phyloP scores from a whole-genome alignment of 2,113 vertebrate genomes.

The Pantherophis guttatus region DNA sequence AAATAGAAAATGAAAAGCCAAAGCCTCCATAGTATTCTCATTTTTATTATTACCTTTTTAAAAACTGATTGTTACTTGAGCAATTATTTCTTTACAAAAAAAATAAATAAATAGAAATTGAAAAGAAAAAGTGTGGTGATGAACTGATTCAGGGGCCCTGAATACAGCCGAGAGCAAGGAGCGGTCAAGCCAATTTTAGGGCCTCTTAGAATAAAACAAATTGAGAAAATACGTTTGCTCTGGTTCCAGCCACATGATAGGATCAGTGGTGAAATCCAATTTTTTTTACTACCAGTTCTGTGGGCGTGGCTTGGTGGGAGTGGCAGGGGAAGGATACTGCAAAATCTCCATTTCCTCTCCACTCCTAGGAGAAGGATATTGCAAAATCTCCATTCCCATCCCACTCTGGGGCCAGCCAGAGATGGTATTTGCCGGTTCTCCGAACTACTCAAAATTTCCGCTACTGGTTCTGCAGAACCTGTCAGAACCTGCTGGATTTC shows the following conservation, averaged over 20 bases:
- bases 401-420: too few relatives aligned
- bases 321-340: too few relatives aligned
- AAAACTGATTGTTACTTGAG: conserved; percentile 65
- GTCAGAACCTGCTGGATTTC: too few relatives aligned
- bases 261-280: too few relatives aligned
- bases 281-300: too few relatives aligned
- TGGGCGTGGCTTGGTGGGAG: too few relatives aligned
- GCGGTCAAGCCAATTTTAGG: background rate
- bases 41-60: conserved; percentile 30
- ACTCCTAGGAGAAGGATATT: too few relatives aligned
- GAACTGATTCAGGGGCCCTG: background rate
- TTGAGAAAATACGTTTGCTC: background rate
- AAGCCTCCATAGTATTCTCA: conserved; percentile 54
- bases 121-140: background rate
- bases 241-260: background rate
- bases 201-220: background rate
- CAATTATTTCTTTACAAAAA: conserved; percentile 49
- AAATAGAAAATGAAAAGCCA: conserved; percentile 68
- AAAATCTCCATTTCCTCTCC: too few relatives aligned
- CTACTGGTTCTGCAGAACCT: too few relatives aligned
- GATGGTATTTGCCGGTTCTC: too few relatives aligned
- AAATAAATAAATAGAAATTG: background rate
- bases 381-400: too few relatives aligned
- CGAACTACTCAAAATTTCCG: too few relatives aligned
- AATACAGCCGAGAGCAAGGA: background rate